Base-by-base conservation (phyloP, 2,113 vertebrate genomes). In the Glaucidium brasilianum region DNA sequence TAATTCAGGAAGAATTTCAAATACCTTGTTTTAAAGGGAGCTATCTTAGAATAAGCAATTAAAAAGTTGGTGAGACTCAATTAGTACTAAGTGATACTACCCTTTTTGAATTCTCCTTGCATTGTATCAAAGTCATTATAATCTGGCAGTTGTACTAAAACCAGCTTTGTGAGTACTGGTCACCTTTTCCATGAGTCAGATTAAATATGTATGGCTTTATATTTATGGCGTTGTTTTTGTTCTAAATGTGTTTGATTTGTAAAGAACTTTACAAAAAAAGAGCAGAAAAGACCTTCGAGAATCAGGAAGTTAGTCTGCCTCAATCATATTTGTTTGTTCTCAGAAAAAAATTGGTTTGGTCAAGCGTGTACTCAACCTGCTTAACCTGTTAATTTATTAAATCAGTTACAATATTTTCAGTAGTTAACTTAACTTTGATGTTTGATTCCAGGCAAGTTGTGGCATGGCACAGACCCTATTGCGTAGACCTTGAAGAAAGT, bases 401-500 rank as follows among this genome's bases (percentile, higher is more conserved):
- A 68, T 12, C 45, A n/a, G 19, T 43, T 55, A 6, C 58, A 55
- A 34, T 78, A 25, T 75, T 87, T 80, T 37, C 68, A 71, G 56
- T 59, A 37, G 19, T 37, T 76, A 62, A 94, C 45, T 55, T 29
- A n/a, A n/a, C 47, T 71, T 27, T 81, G 53, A 11, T 87, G 32
- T 94, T 76, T 81, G 81, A 74, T 93, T 97, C 64, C 94, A 99
- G 99, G 76, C 99, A 99, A 96, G 98, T 99, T 90, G 99, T 99
- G 91, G 99, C 99, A 4, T 99, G 99, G 99, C 99, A 99, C 96
- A 98, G 99, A 85, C 99, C 99, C 52, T 99, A 99, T 84, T 99
- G 99, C 74, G 99, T 99, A 3, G 99, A 99, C 96, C 98, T 99
- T 85, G 99, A 99, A 95, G 99, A 99, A 97, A 99, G 99, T 88